Percentiles rank a stretch among this genome's conserved stretches.
Evolutionary conservation across 1,140 invertebrate genomes (phyloP).

Genomic region (Oreohelix idahoensis): DNA sequence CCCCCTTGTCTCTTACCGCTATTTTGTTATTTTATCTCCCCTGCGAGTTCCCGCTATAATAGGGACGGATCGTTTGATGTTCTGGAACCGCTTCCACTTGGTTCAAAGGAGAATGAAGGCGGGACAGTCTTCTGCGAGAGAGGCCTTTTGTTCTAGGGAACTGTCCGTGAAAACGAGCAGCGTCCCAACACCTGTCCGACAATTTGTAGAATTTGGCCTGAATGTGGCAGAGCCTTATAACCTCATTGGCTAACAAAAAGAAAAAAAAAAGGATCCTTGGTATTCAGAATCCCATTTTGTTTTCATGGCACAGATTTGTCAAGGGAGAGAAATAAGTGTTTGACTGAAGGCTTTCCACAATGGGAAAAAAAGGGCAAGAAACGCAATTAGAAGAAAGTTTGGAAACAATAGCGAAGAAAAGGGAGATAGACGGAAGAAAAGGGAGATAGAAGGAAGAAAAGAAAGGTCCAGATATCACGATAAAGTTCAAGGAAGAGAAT

Average conservation of each 20-base stretch:
- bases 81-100: background rate
- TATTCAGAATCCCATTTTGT: no score
- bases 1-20: constrained; percentile 4
- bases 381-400: no score
- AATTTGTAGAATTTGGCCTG: background rate
- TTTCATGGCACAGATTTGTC: no score
- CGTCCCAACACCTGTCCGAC: background rate
- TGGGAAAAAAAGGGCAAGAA: no score
- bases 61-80: background rate
- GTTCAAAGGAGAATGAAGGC: background rate
- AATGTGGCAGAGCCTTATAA: background rate
- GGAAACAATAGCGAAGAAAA: background rate
- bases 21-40: constrained; percentile 17
- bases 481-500: no score
- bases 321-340: no score
- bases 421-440: background rate
- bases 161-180: background rate
- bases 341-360: no score
- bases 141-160: constrained; percentile 6
- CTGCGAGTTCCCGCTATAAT: background rate
- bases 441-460: background rate
- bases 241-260: background rate
- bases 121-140: background rate
- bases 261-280: background rate
- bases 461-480: background rate